Evolutionary conservation across 2,113 vertebrate genomes (phyloP).

Genomic region (Hippocampus zosterae): DNA sequence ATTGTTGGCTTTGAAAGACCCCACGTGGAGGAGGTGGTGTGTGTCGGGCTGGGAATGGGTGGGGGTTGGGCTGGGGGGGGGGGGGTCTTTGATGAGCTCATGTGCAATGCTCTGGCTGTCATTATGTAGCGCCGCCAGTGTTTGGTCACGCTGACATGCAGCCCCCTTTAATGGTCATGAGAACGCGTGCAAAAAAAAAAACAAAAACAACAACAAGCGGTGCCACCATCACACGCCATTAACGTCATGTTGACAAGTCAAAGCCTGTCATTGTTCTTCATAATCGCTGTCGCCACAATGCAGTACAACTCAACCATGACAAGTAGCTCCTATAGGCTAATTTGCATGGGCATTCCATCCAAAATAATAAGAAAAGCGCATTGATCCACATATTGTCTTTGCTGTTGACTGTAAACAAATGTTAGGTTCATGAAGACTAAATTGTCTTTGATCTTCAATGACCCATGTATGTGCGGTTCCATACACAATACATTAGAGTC

Average conservation of each 20-base stretch:
- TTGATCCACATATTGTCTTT: too few relatives aligned
- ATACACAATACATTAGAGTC: too few relatives aligned
- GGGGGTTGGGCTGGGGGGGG: slow-evolving; percentile 5
- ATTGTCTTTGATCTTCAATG: too few relatives aligned
- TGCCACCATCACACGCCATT: slow-evolving; percentile 8
- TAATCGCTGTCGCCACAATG: not conserved
- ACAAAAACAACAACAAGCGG: not conserved
- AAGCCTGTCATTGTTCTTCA: slow-evolving; percentile 5
- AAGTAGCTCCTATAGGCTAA: not conserved
- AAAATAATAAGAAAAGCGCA: too few relatives aligned
- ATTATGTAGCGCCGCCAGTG: slow-evolving; percentile 32
- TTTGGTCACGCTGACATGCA: slow-evolving; percentile 20
- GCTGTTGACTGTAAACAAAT: too few relatives aligned
- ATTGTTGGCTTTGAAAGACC: slow-evolving; percentile 40
- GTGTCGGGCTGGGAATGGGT: too few relatives aligned
- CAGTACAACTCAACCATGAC: not conserved
- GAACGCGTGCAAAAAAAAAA: slow-evolving; percentile 15
- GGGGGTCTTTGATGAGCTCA: slow-evolving; percentile 48
- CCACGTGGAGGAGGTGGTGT: slow-evolving; percentile 17
- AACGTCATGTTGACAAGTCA: slow-evolving; percentile 10
- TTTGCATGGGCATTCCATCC: not conserved
- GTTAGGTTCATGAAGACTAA: too few relatives aligned
- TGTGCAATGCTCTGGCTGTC: slow-evolving; percentile 36
- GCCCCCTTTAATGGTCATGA: slow-evolving; percentile 25
- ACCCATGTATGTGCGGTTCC: too few relatives aligned